Evolutionary conservation across 2,797 vertebrate species (phyloP).

Genomic region (Limnodromus scolopaceus): DNA sequence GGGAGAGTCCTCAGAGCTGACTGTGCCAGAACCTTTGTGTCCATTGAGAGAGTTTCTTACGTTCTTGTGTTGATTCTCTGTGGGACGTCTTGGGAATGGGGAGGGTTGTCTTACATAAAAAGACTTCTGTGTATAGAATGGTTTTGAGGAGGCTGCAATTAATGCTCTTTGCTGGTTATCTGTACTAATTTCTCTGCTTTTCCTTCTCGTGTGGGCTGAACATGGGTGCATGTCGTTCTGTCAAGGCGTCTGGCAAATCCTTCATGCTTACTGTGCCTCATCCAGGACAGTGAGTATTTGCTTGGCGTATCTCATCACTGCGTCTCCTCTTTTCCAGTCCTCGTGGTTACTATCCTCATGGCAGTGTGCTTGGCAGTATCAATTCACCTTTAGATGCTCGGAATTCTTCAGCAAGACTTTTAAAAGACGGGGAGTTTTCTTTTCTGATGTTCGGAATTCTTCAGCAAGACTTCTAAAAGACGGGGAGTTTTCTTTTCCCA

Average conservation of each 20-base stretch:
- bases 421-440: neutral
- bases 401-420: neutral
- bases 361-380: neutral
- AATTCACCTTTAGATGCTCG: neutral
- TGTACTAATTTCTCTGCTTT: neutral
- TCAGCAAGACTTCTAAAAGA: neutral
- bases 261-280: neutral
- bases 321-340: neutral
- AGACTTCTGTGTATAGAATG: neutral
- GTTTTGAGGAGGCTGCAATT: neutral
- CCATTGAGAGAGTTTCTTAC: neutral
- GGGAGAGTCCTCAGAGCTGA: neutral
- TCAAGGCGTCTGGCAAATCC: neutral
- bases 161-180: neutral
- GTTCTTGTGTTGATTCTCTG: neutral
- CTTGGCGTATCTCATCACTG: neutral
- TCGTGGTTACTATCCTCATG: rapidly evolving
- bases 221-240: rapidly evolving
- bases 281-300: neutral
- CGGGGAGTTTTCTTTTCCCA: neutral
- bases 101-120: neutral
- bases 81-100: neutral
- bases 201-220: neutral
- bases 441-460: neutral
- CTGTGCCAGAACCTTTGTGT: neutral